Evolutionary conservation across 1,140 invertebrate genomes (phyloP), one percentile per base, ranked within the genome.

Genomic region (Hyles vespertilio): DNA sequence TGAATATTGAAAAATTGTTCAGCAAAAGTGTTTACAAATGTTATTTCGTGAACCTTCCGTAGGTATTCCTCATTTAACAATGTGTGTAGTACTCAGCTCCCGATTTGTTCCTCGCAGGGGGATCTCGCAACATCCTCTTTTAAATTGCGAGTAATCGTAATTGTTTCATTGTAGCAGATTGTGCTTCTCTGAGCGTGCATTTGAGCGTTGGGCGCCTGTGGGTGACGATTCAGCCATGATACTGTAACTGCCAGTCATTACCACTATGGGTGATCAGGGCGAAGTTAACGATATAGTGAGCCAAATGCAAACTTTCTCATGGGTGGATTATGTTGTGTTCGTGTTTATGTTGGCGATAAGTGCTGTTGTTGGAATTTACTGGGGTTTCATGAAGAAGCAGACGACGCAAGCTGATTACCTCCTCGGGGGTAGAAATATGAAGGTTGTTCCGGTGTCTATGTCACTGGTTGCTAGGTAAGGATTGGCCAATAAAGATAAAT

Each of bases 371-470:
- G 93, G 93, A 67, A 89, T 94, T 59, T 94, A 94, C 80, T 94
- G 93, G 79, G 93, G 93, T 45, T 94, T 94, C 69, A 91, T 93
- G 68, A 93, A 94, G 57, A 92, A 91, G 61, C 91, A 91, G 64
- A 85, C 74, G 1, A 87, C 81, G 4, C 82, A 89, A 65, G 83
- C 83, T 65, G 95, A 96, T 68, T 97, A 96, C 69, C 89, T 97
- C 3, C 91, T 96, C 12, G 95, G 94, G 1, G 95, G 95, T 3
- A 91, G 94, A 64, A 93, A 93, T 56, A 95, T 97, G 95, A 91
- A 92, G 59, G 90, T 94, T 1, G 90, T 95, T 70, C 94, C 95
- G 0, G 92, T 96, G 40, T 91, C 94, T 49, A 91, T 96, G 90
- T 96, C 94, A 2, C 86, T 96, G 4, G 92, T 95, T 54, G 94